Percentiles rank a stretch among this genome's conserved stretches.
These are phyloP conservation scores for Morinoia aosen DNA, from an alignment of 2,888 invertebrate genomes.

Conservation along the genomic window DNA sequence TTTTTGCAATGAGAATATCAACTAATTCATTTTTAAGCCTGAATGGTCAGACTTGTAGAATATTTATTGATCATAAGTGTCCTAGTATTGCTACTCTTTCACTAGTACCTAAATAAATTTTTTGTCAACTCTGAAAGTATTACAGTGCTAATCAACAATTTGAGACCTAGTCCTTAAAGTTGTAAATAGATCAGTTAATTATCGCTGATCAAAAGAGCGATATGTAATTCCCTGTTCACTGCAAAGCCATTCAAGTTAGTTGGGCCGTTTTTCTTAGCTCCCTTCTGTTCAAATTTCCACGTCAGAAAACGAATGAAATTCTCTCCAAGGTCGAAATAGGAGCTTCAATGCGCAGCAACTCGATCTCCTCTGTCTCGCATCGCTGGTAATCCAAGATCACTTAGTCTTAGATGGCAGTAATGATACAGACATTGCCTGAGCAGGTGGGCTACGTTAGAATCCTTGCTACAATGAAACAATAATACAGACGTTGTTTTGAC, in stretches of 20 bases:
- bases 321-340: too few relatives aligned
- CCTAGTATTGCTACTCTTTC: too few relatives aligned
- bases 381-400: too few relatives aligned
- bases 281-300: background rate
- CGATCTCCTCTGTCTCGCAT: too few relatives aligned
- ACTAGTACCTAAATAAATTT: too few relatives aligned
- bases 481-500: background rate
- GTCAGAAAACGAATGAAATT: too few relatives aligned
- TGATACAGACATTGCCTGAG: too few relatives aligned
- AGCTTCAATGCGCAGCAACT: too few relatives aligned
- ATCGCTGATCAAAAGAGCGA: background rate
- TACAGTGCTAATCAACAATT: background rate
- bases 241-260: background rate
- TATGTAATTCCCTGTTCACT: background rate
- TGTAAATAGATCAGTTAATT: background rate
- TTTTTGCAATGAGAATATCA: background rate
- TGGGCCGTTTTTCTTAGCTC: background rate
- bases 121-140: background rate
- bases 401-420: too few relatives aligned
- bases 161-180: background rate
- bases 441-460: too few relatives aligned
- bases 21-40: background rate
- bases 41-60: background rate
- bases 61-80: background rate
- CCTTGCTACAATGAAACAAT: background rate